These are phyloP conservation scores for Capitella teleta DNA, from an alignment of 1,140 invertebrate genomes.

Conservation along the genomic window DNA sequence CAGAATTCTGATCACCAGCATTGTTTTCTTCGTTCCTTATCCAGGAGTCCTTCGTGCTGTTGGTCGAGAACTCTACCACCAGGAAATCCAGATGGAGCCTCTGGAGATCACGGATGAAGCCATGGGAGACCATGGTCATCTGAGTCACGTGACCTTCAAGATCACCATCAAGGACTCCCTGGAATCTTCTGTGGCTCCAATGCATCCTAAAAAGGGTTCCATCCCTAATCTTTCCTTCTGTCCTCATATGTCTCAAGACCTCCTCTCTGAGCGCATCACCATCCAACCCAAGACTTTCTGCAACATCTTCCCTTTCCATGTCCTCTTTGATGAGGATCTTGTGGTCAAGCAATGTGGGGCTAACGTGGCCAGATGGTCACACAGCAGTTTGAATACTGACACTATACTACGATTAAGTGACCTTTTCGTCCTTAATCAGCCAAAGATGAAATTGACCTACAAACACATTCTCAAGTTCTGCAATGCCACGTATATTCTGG, in stretches of 20 bases:
- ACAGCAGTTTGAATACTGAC: too few relatives aligned
- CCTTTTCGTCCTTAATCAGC: constrained; percentile 35
- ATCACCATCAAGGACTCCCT: background rate
- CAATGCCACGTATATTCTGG: constrained; percentile 24
- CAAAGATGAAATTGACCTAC: constrained; percentile 33
- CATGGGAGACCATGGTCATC: constrained; percentile 9
- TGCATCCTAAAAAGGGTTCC: background rate
- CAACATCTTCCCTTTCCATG: constrained; percentile 40
- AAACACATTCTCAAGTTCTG: constrained; percentile 33
- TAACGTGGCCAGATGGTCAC: too few relatives aligned
- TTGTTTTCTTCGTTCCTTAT: too few relatives aligned
- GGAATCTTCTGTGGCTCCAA: background rate
- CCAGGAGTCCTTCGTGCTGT: constrained; percentile 34
- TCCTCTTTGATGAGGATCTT: constrained; percentile 38
- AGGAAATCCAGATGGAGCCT: constrained; percentile 32
- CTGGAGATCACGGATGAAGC: background rate
- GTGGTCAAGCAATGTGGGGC: constrained; percentile 34
- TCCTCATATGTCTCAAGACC: too few relatives aligned
- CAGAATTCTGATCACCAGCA: too few relatives aligned
- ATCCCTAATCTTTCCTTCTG: background rate
- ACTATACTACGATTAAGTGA: constrained; percentile 14
- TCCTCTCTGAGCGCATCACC: too few relatives aligned
- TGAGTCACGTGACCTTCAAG: constrained; percentile 20
- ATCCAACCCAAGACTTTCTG: constrained; percentile 21
- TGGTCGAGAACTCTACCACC: constrained; percentile 28